Evolutionary conservation across 2,888 invertebrate genomes (phyloP).

Genomic region (Andrena dorsata): DNA sequence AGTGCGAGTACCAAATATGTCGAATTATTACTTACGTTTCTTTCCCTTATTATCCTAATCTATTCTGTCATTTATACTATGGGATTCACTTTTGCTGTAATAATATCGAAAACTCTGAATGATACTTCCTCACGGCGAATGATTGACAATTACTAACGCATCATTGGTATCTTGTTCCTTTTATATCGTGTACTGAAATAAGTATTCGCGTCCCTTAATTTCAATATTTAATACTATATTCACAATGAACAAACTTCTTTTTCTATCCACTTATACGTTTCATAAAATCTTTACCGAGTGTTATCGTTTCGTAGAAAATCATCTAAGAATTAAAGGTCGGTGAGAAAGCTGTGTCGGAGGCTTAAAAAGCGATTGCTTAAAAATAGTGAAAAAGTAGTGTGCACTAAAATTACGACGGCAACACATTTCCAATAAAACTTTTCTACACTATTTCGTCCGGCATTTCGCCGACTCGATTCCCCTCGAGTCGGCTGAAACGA

Average conservation of each 20-base stretch:
- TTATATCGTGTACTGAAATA: conserved; percentile 30
- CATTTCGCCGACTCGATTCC: conserved; percentile 11
- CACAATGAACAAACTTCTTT: conserved; percentile 26
- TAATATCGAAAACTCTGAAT: conserved; percentile 32
- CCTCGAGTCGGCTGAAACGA: conserved; percentile 28
- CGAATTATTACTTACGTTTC: conserved; percentile 37
- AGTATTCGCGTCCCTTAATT: conserved; percentile 38
- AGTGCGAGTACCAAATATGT: conserved; percentile 62
- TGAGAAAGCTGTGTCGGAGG: conserved; percentile 38
- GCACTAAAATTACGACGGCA: conserved; percentile 23
- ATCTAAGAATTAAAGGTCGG: conserved; percentile 52
- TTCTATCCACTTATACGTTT: conserved; percentile 11
- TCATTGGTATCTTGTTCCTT: conserved; percentile 44
- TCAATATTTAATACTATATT: conserved; percentile 43
- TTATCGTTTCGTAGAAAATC: conserved; percentile 25
- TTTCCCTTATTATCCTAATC: conserved; percentile 26
- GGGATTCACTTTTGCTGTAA: conserved; percentile 40
- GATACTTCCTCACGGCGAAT: conserved; percentile 23
- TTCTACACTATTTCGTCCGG: conserved; percentile 13
- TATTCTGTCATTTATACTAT: conserved; percentile 39
- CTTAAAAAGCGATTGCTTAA: conserved; percentile 15
- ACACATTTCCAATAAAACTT: conserved; percentile 10
- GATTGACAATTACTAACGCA: conserved; percentile 37
- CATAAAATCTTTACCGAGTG: conserved; percentile 25
- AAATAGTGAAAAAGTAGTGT: conserved; percentile 35